These are phyloP conservation scores for Caenorhabditis afra DNA, from an alignment of 2,888 invertebrate species.

Conservation along the genomic window DNA sequence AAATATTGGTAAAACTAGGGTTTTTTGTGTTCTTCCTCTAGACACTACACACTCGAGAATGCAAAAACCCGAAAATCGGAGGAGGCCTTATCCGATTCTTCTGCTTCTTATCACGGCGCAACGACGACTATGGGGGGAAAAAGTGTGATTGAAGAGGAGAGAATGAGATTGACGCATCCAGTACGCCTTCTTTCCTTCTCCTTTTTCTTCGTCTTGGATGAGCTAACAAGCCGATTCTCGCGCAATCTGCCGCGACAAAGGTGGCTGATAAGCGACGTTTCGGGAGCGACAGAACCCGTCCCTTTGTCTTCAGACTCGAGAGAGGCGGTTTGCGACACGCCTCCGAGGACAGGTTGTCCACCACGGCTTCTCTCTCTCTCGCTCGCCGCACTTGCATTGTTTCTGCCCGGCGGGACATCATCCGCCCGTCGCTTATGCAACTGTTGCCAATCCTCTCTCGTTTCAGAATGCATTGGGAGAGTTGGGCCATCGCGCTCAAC, in stretches of 20 bases:
- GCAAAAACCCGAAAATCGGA: background rate
- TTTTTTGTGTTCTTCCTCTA: background rate
- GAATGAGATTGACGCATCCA: constrained; percentile 7
- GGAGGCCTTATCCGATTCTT: background rate
- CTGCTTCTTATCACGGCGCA: background rate
- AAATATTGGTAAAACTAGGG: constrained; percentile 4
- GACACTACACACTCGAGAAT: background rate
- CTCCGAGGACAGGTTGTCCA: constrained; percentile 17
- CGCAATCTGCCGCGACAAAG: constrained; percentile 4
- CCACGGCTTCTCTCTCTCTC: background rate
- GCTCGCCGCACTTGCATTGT: background rate
- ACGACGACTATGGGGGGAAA: background rate
- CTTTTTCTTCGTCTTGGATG: background rate
- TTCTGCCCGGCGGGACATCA: constrained; percentile 10
- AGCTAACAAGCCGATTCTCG: constrained; percentile 36
- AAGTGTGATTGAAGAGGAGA: constrained; percentile 11
- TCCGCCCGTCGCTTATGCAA: constrained; percentile 7
- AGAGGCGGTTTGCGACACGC: constrained; percentile 14
- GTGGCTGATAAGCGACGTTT: background rate
- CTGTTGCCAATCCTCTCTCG: background rate
- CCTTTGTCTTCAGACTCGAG: constrained; percentile 9
- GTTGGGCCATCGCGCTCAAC: constrained; percentile 54
- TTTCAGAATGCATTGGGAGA: constrained; percentile 52
- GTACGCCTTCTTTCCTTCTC: background rate
- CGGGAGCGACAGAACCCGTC: constrained; percentile 16